Evolutionary conservation across 2,113 vertebrate genomes (phyloP).

Genomic region (Mus musculus): DNA sequence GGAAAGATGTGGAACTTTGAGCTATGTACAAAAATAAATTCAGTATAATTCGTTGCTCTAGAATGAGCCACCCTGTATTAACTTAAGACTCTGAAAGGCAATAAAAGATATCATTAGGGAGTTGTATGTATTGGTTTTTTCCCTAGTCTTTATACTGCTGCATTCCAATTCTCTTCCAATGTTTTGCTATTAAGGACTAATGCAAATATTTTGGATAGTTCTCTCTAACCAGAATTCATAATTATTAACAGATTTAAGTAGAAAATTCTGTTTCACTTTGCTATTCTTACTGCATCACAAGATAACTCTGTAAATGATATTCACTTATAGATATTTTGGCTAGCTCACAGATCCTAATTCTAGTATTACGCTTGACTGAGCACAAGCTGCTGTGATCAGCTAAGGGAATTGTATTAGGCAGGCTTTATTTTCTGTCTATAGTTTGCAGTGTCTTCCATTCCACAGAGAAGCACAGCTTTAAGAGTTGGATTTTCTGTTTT

Average conservation of each 20-base stretch:
- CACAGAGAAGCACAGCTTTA: not conserved
- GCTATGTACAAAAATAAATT: not conserved
- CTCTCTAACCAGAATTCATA: conserved; percentile 39
- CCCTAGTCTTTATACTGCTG: conserved; percentile 41
- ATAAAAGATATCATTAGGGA: conserved; percentile 10
- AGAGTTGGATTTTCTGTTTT: conserved; percentile 18
- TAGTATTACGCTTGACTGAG: conserved; percentile 66
- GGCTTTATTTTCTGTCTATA: conserved; percentile 38
- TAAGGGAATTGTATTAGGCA: conserved; percentile 45
- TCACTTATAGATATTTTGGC: conserved; percentile 67
- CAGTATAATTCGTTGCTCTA: conserved; percentile 45
- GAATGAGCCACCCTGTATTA: conserved; percentile 21
- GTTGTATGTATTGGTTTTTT: not conserved
- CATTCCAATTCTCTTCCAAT: not conserved
- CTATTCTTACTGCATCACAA: conserved; percentile 54
- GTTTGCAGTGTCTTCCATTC: not conserved
- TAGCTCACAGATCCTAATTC: conserved; percentile 43
- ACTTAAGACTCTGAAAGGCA: not conserved
- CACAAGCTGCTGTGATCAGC: conserved; percentile 42
- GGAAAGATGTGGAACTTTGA: conserved; percentile 38
- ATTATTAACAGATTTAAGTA: conserved; percentile 63
- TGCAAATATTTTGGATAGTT: conserved; percentile 63
- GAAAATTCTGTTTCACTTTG: conserved; percentile 72
- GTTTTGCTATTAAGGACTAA: conserved; percentile 39
- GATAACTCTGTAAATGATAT: conserved; percentile 57